phyloP scores from a whole-genome alignment of 2,888 invertebrate species.

The Hydropsyche betteni region DNA sequence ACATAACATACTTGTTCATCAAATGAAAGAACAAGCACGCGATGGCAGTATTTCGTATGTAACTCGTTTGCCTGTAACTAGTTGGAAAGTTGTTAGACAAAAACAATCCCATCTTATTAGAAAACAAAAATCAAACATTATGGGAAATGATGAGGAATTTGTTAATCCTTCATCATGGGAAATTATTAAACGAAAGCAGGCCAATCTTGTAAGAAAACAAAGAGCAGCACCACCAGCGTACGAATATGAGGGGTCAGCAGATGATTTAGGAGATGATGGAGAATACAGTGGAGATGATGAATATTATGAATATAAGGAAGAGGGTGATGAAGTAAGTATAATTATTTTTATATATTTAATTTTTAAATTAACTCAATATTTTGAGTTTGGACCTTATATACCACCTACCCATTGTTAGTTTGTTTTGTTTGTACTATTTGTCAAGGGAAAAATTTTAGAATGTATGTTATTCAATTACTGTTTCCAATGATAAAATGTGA shows the following conservation, averaged over 20 bases:
- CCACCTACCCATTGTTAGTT: no score
- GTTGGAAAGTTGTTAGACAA: conserved; percentile 71
- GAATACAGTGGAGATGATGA: conserved; percentile 56
- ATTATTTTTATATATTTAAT: not conserved
- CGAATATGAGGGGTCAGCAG: conserved; percentile 47
- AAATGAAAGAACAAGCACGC: conserved; percentile 73
- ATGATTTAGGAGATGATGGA: conserved; percentile 53
- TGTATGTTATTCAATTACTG: not conserved
- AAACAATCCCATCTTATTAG: conserved; percentile 53
- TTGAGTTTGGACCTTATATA: no score
- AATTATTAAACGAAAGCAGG: conserved; percentile 60
- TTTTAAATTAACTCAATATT: no score
- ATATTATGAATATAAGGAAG: conserved; percentile 58
- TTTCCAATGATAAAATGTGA: no score
- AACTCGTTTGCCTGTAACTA: conserved; percentile 73
- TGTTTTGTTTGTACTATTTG: no score
- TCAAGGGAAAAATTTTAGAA: not conserved
- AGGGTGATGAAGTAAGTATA: conserved; percentile 53
- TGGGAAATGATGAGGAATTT: no score
- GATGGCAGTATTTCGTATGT: conserved; percentile 78
- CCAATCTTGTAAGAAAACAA: conserved; percentile 40
- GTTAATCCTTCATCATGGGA: conserved; percentile 64
- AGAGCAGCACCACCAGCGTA: not conserved
- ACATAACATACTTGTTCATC: conserved; percentile 72
- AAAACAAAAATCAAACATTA: conserved; percentile 24